Evolutionary conservation across 2,113 vertebrate species (phyloP), one percentile per base, ranked within the genome.

Genomic region (Sander vitreus): DNA sequence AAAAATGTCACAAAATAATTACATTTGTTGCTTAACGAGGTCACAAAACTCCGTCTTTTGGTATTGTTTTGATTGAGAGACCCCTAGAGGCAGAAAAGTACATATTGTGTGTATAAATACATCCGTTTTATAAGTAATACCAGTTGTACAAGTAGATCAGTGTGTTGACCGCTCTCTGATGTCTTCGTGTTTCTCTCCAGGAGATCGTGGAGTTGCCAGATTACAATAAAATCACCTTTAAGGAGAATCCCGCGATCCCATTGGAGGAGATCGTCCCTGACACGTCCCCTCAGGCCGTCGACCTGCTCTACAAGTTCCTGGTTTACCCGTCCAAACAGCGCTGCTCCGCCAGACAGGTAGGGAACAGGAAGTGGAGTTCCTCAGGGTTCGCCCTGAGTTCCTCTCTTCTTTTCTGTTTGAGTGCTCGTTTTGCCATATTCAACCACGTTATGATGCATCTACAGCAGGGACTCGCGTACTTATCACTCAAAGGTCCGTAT

Each of bases 161-260:
- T 53, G 30, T 30, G 30, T 30, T 30, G 30, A 36, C 33, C 27
- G 33, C 10, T 62, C 4, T 33, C 19, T 57, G 23, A 10, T 39
- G 36, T 39, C 36, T 39, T 39, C 8, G 36, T 39, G 9, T 39
- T 39, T 43, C 14, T 60, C 10, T 43, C 11, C 77, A 98, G 97
- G 97, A 97, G 78, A 95, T 98, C n/a, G 94, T 94, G 0, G 96
- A 97, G 66, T 84, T 98, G 12, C 97, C 97, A 0, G 97, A 98
- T 88, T 98, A 97, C 91, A 97, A 97, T 81, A 98, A 98, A 91
- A 98, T 98, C 91, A 96, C 96, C 30, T 98, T 98, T 81, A 97
- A 96, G 87, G 96, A 97, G 85, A 97, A 96, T 81, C 95, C 95
- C 0, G 95, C 97, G 0, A 92, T 97, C 84, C 97, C 97, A 16